Percentiles rank a stretch among this genome's conserved stretches.
phyloP scores from a whole-genome alignment of 2,797 vertebrate genomes.

The Channa striata region DNA sequence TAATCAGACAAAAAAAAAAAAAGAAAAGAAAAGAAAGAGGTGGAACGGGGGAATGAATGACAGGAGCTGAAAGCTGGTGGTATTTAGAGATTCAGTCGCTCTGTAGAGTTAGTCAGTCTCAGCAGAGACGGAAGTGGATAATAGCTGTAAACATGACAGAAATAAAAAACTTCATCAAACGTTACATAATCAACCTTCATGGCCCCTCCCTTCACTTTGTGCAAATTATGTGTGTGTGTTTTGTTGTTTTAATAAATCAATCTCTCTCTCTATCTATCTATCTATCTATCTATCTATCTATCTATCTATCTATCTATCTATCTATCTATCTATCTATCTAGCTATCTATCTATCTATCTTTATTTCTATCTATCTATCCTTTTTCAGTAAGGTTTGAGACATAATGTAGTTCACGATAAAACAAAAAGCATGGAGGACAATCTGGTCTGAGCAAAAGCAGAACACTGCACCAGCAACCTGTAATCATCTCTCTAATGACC shows the following conservation, averaged over 20 bases:
- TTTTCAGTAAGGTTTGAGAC: slow-evolving; percentile 16
- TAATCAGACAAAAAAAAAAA: slow-evolving; percentile 20
- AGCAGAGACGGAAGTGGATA: slow-evolving; percentile 2
- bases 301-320: background rate
- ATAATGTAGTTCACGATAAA: slow-evolving; percentile 33
- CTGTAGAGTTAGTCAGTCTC: slow-evolving; percentile 24
- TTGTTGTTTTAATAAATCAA: background rate
- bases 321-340: no score
- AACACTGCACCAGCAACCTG: slow-evolving; percentile 44
- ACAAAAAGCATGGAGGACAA: slow-evolving; percentile 34
- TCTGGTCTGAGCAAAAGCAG: slow-evolving; percentile 40
- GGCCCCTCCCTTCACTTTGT: slow-evolving; percentile 46
- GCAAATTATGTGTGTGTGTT: slow-evolving; percentile 11
- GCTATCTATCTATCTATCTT: background rate
- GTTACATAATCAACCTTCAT: slow-evolving; percentile 69
- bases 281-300: background rate
- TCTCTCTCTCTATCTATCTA: background rate
- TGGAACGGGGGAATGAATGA: background rate
- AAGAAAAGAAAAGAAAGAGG: slow-evolving; percentile 6
- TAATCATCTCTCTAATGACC: slow-evolving; percentile 66
- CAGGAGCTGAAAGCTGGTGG: slow-evolving; percentile 24
- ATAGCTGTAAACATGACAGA: slow-evolving; percentile 41
- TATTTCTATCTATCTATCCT: background rate
- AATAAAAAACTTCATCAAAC: slow-evolving; percentile 48
- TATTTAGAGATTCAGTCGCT: slow-evolving; percentile 37